These are phyloP conservation scores for Troides helena DNA, from an alignment of 2,888 invertebrate genomes.

Conservation along the genomic window DNA sequence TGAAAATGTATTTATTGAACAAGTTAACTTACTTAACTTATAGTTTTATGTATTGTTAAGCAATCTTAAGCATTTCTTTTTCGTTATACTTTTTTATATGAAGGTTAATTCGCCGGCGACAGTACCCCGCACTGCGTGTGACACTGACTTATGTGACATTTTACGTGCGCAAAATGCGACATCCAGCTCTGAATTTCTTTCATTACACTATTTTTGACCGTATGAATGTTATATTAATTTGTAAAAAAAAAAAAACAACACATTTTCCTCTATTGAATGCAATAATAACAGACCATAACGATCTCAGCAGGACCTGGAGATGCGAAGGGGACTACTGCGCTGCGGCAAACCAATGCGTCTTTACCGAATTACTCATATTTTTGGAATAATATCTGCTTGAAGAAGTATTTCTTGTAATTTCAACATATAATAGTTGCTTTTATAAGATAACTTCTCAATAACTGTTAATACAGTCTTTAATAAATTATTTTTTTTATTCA, in stretches of 20 bases:
- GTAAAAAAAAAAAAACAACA: background rate
- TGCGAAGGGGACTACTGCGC: background rate
- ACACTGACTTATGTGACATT: conserved; percentile 60
- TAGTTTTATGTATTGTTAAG: too few species aligned
- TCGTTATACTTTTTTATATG: too few species aligned
- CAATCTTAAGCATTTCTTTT: too few species aligned
- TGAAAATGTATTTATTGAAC: too few species aligned
- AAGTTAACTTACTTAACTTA: too few species aligned
- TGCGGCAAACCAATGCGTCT: background rate
- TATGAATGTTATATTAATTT: background rate
- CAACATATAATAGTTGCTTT: background rate
- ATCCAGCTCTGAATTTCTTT: conserved; percentile 12
- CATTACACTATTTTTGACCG: conserved; percentile 1
- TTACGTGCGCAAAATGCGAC: conserved; percentile 36
- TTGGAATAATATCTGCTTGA: background rate
- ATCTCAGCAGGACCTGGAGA: background rate
- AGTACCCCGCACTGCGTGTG: conserved; percentile 46
- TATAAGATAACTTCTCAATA: too few species aligned
- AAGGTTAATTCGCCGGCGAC: conserved; percentile 34
- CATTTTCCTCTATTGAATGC: background rate
- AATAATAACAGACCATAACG: background rate
- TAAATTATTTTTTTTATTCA: too few species aligned
- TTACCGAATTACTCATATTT: background rate
- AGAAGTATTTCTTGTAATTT: background rate
- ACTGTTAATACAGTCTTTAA: too few species aligned